Evolutionary conservation across 2,113 vertebrate species (phyloP), one percentile per base, ranked within the genome.

Genomic region (Eptatretus burgeri): DNA sequence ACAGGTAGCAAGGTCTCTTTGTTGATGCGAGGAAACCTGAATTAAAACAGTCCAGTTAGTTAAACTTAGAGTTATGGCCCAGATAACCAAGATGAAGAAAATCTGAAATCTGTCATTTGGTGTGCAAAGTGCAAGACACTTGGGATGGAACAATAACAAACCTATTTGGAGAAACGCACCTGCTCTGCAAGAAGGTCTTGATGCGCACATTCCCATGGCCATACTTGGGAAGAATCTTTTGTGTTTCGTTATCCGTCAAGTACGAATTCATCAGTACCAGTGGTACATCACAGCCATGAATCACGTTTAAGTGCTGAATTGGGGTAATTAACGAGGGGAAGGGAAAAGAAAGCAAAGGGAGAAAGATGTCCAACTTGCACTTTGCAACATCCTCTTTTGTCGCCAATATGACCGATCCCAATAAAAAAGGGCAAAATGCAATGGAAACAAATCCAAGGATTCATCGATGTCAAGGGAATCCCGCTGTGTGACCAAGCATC

Each of bases 1-100:
- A 60, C 14, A 10, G 64, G 64, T 9, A 65, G 64, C 51, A 63
- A 14, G 18, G 64, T 65, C n/a, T 65, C 64, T 27, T 65, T 65
- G n/a, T 41, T 16, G 14, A 65, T 13, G 13, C n/a, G 51, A n/a
- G 64, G 64, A 27, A 17, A 65, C 2, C 64, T 65, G 64, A 10
- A 16, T 49, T 12, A 14, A 63, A 10, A 10, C 13, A 16, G 41
- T 63, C 10, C 11, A 10, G 41, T 18, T 20, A 27, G 16, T 27
- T 27, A n/a, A 64, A 50, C 16, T 12, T 5, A 18, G 9, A 16
- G 16, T 8, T 60, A n/a, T n/a, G 5, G 53, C 16, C 53, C 9
- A n/a, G 18, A 60, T 60, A 41, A 41, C 27, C 7, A 41, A 41
- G 27, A 41, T 41, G 27, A 3, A 41, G 27, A 41, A 41, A 41